Conservation (phyloP, 2,888 invertebrate genomes). For the Drosophila aldrichi region DNA sequence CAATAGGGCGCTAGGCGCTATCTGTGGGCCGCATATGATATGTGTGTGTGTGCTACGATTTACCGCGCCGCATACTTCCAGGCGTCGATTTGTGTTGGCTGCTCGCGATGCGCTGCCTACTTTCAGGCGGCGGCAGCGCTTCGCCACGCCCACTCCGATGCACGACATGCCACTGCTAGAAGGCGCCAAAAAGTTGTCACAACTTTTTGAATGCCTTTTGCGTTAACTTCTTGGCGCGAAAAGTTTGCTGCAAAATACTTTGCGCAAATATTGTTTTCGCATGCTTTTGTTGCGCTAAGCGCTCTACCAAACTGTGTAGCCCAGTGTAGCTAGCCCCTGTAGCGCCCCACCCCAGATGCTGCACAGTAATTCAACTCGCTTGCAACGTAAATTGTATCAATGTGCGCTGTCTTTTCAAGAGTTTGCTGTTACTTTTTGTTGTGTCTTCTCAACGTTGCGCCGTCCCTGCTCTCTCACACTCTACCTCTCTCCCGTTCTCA, state of each 20-base stretch:
- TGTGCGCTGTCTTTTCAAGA: constrained; percentile 68
- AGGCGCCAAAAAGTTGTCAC: constrained; percentile 66
- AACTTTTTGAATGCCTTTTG: constrained; percentile 76
- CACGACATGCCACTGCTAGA: constrained; percentile 20
- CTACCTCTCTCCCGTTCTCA: neutral
- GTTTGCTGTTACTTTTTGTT: constrained; percentile 57
- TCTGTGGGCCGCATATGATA: constrained; percentile 22
- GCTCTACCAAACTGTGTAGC: constrained; percentile 44
- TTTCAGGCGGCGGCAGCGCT: constrained; percentile 42
- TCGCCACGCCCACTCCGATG: constrained; percentile 17
- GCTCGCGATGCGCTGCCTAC: constrained; percentile 46
- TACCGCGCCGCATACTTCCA: constrained; percentile 53
- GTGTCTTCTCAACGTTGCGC: constrained; percentile 26
- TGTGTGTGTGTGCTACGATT: constrained; percentile 19
- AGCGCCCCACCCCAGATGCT: neutral
- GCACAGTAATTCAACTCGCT: constrained; percentile 41
- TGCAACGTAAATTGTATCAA: constrained; percentile 75
- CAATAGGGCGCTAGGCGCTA: constrained; percentile 31
- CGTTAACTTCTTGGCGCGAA: constrained; percentile 76
- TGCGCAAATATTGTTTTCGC: constrained; percentile 78
- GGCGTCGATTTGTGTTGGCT: constrained; percentile 27
- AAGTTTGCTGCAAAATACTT: constrained; percentile 76
- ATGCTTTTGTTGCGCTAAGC: constrained; percentile 76
- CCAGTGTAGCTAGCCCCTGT: neutral
- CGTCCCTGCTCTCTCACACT: neutral